A percentile compares a stretch with the other conserved stretches of the same genome.
phyloP scores from a whole-genome alignment of 2,113 vertebrate genomes.

The Cebidichthys violaceus region DNA sequence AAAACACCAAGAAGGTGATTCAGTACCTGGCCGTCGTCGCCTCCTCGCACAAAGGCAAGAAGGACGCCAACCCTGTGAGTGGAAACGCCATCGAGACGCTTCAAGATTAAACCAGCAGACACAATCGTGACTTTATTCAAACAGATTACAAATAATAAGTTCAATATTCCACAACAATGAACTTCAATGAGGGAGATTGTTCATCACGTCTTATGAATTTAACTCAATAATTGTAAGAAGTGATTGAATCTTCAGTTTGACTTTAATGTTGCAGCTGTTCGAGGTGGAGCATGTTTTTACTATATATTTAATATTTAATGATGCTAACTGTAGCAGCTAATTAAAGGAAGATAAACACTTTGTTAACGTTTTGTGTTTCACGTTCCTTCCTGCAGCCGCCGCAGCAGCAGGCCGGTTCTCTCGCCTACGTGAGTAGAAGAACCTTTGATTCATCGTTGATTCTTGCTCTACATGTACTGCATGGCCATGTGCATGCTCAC shows the following conservation, averaged over 20 bases:
- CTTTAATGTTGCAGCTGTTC: too few species aligned
- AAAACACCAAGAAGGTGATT: slow-evolving; percentile 99
- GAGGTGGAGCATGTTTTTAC: too few species aligned
- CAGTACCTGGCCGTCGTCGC: slow-evolving; percentile 96
- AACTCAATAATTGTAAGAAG: too few species aligned
- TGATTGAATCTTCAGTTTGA: too few species aligned
- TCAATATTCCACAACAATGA: background rate
- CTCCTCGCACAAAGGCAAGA: slow-evolving; percentile 95
- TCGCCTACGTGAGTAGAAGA: slow-evolving; percentile 84
- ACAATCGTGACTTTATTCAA: too few species aligned
- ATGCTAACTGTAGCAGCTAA: background rate
- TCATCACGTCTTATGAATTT: too few species aligned
- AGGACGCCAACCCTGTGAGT: slow-evolving; percentile 78
- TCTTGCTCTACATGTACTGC: too few species aligned
- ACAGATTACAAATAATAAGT: background rate
- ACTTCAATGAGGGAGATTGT: too few species aligned
- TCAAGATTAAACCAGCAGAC: background rate
- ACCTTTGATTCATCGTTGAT: too few species aligned
- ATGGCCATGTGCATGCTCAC: too few species aligned
- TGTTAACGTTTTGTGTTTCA: background rate
- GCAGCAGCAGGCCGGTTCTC: slow-evolving; percentile 77
- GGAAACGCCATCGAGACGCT: background rate
- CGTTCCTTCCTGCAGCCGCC: slow-evolving; percentile 25
- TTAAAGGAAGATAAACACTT: background rate
- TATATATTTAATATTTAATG: too few species aligned